Evolutionary conservation across 2,888 invertebrate genomes (phyloP).

Genomic region (Aphodius sticticus): DNA sequence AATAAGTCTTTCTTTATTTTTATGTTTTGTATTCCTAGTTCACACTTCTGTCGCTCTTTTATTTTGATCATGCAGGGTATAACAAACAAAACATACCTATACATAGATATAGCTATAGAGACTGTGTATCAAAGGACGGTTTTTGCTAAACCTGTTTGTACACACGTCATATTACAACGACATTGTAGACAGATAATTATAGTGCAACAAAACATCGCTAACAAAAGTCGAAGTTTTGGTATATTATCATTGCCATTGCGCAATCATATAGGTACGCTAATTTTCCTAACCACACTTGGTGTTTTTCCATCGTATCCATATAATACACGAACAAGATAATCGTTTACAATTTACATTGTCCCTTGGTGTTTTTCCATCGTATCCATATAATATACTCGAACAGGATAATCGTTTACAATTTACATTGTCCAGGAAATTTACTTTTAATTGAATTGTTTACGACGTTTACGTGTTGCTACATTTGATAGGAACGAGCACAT

Average conservation of each 20-base stretch:
- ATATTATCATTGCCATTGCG: neutral
- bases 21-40: too few relatives aligned
- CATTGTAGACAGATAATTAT: neutral
- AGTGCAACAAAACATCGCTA: neutral
- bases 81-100: too few relatives aligned
- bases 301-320: neutral
- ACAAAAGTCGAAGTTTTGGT: neutral
- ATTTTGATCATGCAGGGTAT: too few relatives aligned
- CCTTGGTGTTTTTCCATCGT: neutral
- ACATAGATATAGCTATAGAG: too few relatives aligned
- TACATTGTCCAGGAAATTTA: neutral
- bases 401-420: too few relatives aligned
- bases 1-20: too few relatives aligned
- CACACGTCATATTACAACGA: neutral
- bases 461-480: neutral
- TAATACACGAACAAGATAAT: neutral
- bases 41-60: too few relatives aligned
- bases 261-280: neutral
- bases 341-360: neutral
- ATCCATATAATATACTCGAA: neutral
- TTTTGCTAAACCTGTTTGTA: neutral
- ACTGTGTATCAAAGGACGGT: too few relatives aligned
- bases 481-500: neutral
- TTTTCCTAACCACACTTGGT: neutral
- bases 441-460: neutral